Base-by-base conservation (phyloP, 2,797 vertebrate genomes). In the Gymnothorax reevesii region DNA sequence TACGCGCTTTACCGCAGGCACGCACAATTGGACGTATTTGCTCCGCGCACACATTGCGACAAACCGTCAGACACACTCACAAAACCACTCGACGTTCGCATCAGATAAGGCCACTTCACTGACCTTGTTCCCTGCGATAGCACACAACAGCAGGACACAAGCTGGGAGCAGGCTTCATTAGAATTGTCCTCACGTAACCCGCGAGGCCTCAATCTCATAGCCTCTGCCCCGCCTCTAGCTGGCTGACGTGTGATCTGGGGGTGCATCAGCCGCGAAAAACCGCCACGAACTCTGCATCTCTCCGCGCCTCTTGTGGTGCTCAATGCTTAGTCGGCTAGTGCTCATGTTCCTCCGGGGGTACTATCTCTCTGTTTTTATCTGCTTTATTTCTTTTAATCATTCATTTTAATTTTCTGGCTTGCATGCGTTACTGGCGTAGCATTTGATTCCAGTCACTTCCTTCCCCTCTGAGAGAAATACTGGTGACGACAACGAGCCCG, bases 241-340 rank as follows among this genome's bases (percentile, higher is more conserved):
- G 13, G 27, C 69, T 3, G 22, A 7, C 25, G 69, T 13, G 10
- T 27, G 1, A 22, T 22, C 66, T n/a, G 20, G 25, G 82, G 54
- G 94, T 94, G 93, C 89, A 91, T 92, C 94, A 95, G 94, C 94
- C 94, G 94, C 95, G 2, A 27, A 71, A 42, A 0, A 33, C 73
- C 95, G 96, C 95, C 95, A 95, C 95, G 94, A 96, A 94, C 92
- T 0, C 96, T 96, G 95, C 95, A 96, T 96, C 96, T 97, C 96
- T 97, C 96, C 96, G 94, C 93, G 95, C 97, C 97, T 94, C 96
- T 97, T 97, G 97, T 96, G 98, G 97, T 97, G 95, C 98, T 97
- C 98, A 96, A 97, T 97, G 95, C 95, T 95, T 98, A 98, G 97
- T 97, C 95, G 97, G 97, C 96, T 98, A 93, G 97, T 97, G 96